phyloP scores from a whole-genome alignment of 1,140 invertebrate species.

The Bombus pascuorum region DNA sequence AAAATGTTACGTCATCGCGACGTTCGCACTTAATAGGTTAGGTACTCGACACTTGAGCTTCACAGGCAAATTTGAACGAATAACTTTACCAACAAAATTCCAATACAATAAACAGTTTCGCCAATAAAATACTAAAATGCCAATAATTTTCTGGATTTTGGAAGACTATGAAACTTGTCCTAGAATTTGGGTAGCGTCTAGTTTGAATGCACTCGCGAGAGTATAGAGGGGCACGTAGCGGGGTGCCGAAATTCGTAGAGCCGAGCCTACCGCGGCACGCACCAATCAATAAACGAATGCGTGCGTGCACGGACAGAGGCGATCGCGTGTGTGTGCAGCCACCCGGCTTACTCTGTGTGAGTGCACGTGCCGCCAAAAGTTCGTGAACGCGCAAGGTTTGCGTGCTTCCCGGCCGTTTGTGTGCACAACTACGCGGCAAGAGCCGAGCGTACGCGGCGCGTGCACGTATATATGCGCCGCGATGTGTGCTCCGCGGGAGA shows the following conservation, averaged over 20 bases:
- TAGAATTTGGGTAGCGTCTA: not conserved
- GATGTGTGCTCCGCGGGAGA: not conserved
- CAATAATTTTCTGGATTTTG: not conserved
- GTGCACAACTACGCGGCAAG: slow-evolving; percentile 28
- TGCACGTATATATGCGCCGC: slow-evolving; percentile 25
- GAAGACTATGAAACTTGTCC: not conserved
- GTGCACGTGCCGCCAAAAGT: slow-evolving; percentile 73
- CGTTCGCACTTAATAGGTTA: too few species aligned
- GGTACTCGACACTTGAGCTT: too few species aligned
- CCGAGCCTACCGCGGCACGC: slow-evolving; percentile 58
- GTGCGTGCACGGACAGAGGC: slow-evolving; percentile 58
- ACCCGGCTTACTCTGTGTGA: slow-evolving; percentile 46
- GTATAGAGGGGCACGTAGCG: not conserved
- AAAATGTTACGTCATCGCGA: too few species aligned
- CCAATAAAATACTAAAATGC: not conserved
- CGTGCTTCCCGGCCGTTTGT: slow-evolving; percentile 44
- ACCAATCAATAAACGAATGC: slow-evolving; percentile 71
- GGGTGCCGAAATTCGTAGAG: slow-evolving; percentile 51
- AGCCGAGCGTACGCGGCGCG: slow-evolving; percentile 45
- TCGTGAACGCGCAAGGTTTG: slow-evolving; percentile 59
- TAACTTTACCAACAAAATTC: not conserved
- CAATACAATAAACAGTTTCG: not conserved
- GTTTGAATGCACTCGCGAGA: not conserved
- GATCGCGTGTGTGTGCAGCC: slow-evolving; percentile 43
- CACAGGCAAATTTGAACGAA: not conserved